These are phyloP conservation scores for Notolabrus celidotus DNA, from an alignment of 2,797 vertebrate genomes.

Conservation along the genomic window DNA sequence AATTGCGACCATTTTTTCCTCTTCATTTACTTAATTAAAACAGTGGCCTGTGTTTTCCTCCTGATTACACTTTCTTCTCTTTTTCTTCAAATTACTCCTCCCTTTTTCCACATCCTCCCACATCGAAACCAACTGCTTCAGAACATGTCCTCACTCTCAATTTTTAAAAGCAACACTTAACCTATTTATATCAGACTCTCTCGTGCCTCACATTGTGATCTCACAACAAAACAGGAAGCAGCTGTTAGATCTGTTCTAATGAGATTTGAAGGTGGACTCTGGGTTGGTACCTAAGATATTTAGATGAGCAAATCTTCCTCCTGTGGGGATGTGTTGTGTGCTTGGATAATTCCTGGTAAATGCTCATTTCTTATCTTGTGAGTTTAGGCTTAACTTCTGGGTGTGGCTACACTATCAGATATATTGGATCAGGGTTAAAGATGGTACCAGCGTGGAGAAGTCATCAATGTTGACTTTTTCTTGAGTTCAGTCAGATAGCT, in stretches of 20 bases:
- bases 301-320: no score
- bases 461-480: no score
- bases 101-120: slow-evolving; percentile 41
- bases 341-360: no score
- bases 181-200: neutral
- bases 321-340: no score
- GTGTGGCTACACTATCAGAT: no score
- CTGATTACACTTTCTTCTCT: slow-evolving; percentile 63
- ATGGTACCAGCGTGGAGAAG: no score
- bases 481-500: no score
- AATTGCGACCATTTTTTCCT: slow-evolving; percentile 74
- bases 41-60: slow-evolving; percentile 73
- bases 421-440: no score
- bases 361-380: no score
- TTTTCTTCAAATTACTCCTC: slow-evolving; percentile 69
- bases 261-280: neutral
- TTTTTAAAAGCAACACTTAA: neutral
- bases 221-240: neutral
- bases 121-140: neutral
- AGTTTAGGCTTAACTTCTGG: no score
- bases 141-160: slow-evolving; percentile 8
- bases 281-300: no score
- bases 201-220: neutral
- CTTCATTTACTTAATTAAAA: slow-evolving; percentile 79
- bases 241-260: neutral